Conservation (phyloP, 1,140 invertebrate species). For the Micrasema longulum region DNA sequence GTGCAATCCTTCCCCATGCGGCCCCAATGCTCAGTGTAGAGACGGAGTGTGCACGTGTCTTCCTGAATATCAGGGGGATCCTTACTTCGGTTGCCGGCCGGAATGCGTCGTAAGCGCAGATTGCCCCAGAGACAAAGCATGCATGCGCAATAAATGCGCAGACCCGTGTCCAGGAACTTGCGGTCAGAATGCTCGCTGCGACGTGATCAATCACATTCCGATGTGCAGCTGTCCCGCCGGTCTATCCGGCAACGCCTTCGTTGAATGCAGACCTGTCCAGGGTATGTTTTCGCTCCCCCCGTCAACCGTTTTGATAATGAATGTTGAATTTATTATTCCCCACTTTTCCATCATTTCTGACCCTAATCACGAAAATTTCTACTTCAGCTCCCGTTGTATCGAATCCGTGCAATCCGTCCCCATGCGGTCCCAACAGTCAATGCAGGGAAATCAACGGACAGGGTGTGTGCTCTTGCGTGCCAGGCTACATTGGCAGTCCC, state of each 20-base stretch:
- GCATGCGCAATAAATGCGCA: conserved; percentile 78
- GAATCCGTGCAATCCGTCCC: conserved; percentile 71
- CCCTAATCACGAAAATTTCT: neutral
- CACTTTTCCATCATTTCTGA: conserved; percentile 6
- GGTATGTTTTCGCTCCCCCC: conserved; percentile 58
- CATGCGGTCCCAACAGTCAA: conserved; percentile 74
- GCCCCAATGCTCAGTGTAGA: conserved; percentile 72
- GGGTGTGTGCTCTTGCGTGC: conserved; percentile 73
- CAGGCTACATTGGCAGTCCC: conserved; percentile 73
- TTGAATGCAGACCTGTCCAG: conserved; percentile 68
- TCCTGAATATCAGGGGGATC: conserved; percentile 75
- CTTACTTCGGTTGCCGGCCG: conserved; percentile 71
- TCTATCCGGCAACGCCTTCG: conserved; percentile 74
- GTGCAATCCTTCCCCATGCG: conserved; percentile 78
- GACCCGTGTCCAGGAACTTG: conserved; percentile 81
- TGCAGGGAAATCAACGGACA: conserved; percentile 71
- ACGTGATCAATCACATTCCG: conserved; percentile 76
- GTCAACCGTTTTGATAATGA: neutral
- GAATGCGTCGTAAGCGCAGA: conserved; percentile 78
- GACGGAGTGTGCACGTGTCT: conserved; percentile 76
- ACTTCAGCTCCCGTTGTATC: conserved; percentile 54
- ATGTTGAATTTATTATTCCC: neutral
- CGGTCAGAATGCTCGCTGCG: conserved; percentile 73
- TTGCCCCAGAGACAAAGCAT: conserved; percentile 74
- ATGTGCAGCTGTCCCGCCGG: conserved; percentile 74